These are phyloP conservation scores for Aythya fuligula DNA, from an alignment of 2,797 vertebrate species.

Conservation along the genomic window DNA sequence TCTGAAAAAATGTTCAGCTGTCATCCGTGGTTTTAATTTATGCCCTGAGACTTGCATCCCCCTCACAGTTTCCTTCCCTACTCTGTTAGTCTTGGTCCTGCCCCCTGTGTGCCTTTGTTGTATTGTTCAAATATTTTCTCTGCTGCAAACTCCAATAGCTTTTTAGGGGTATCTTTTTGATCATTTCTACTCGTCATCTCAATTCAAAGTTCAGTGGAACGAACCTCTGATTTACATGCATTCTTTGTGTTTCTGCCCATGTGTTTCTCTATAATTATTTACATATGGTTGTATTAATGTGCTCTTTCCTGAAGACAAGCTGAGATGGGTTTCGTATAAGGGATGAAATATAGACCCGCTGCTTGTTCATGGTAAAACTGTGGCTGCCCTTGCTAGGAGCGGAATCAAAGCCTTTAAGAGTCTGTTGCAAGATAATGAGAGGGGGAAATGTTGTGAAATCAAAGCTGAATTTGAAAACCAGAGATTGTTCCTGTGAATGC, in stretches of 20 bases:
- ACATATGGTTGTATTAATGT: background rate
- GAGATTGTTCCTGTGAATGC: background rate
- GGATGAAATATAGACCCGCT: background rate
- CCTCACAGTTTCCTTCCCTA: background rate
- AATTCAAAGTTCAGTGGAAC: background rate
- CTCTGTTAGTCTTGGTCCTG: background rate
- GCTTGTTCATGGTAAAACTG: background rate
- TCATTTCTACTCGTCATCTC: background rate
- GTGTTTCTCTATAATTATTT: background rate
- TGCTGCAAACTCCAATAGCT: background rate
- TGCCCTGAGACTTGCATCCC: background rate
- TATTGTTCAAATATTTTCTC: background rate
- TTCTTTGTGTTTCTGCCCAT: background rate
- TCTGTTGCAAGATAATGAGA: background rate
- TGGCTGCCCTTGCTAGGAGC: background rate
- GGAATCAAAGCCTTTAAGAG: background rate
- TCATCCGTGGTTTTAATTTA: background rate
- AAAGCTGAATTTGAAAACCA: slow-evolving; percentile 8
- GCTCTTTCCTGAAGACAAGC: background rate
- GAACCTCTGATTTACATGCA: background rate
- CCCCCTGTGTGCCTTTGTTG: background rate
- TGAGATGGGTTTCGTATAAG: background rate
- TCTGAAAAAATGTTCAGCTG: background rate
- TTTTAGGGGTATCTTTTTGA: background rate
- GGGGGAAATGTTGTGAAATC: background rate